Evolutionary conservation across 2,113 vertebrate species (phyloP).

Genomic region (Prunella fulvescens): DNA sequence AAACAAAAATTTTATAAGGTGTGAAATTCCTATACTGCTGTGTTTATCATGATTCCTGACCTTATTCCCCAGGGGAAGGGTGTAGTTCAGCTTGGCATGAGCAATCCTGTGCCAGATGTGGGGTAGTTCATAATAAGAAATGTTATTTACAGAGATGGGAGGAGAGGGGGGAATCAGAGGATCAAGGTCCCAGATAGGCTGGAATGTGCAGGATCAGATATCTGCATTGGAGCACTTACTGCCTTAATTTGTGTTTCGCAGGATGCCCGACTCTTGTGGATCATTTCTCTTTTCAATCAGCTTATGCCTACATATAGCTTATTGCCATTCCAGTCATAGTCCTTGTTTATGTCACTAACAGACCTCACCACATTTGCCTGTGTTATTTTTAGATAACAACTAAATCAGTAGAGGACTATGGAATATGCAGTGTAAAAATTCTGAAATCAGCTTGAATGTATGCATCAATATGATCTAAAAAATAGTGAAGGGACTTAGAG

Average conservation of each 20-base stretch:
- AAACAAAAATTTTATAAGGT: slow-evolving; percentile 41
- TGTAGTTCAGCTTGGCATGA: slow-evolving; percentile 43
- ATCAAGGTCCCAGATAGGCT: neutral
- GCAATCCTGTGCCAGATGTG: neutral
- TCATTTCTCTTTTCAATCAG: neutral
- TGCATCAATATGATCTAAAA: neutral
- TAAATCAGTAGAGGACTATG: neutral
- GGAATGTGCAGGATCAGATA: neutral
- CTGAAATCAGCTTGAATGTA: neutral
- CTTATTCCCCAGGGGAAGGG: neutral
- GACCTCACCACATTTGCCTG: neutral
- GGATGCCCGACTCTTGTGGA: neutral
- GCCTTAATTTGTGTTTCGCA: neutral
- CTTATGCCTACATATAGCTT: neutral
- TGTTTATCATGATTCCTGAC: slow-evolving; percentile 41
- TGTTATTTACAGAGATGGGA: slow-evolving; percentile 1
- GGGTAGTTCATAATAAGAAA: neutral
- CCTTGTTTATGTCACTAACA: neutral
- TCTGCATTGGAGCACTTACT: neutral
- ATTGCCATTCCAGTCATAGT: neutral
- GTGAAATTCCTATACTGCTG: slow-evolving; percentile 33
- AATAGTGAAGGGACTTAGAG: neutral
- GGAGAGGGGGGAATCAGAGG: neutral
- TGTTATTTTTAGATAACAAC: neutral
- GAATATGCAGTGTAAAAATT: neutral